These are phyloP conservation scores for Druon quercuslanigerum DNA, from an alignment of 1,140 invertebrate genomes.

Conservation along the genomic window DNA sequence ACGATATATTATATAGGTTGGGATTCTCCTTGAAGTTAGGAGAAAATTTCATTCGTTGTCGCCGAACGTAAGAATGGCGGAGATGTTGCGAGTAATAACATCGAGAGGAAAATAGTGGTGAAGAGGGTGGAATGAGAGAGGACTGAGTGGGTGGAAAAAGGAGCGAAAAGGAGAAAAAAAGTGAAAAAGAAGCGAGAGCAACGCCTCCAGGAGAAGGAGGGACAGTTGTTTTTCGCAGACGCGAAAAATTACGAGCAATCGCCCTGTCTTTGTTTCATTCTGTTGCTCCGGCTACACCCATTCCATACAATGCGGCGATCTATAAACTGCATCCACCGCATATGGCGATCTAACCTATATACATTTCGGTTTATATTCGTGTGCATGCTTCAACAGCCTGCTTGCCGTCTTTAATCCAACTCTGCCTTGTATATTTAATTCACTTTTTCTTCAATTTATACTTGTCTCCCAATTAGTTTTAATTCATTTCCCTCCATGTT, in stretches of 20 bases:
- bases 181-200: not conserved
- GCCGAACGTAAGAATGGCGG: constrained; percentile 12
- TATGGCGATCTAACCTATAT: constrained; percentile 4
- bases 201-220: constrained; percentile 11
- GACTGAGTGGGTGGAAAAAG: not conserved
- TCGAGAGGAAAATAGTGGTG: constrained; percentile 30
- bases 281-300: constrained; percentile 23
- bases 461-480: no score
- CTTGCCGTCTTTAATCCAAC: not conserved
- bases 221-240: constrained; percentile 21
- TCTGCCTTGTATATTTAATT: not conserved
- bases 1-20: constrained; percentile 22
- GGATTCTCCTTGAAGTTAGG: constrained; percentile 23
- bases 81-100: constrained; percentile 19
- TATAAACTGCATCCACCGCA: constrained; percentile 23
- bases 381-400: not conserved
- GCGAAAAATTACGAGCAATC: constrained; percentile 32
- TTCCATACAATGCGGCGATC: constrained; percentile 25
- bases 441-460: not conserved
- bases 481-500: no score
- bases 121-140: not conserved
- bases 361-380: not conserved
- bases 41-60: constrained; percentile 24
- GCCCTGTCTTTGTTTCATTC: constrained; percentile 21
- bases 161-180: not conserved